Evolutionary conservation across 1,140 invertebrate genomes (phyloP), one percentile per base, ranked within the genome.

Genomic region (Aporrectodea caliginosa): DNA sequence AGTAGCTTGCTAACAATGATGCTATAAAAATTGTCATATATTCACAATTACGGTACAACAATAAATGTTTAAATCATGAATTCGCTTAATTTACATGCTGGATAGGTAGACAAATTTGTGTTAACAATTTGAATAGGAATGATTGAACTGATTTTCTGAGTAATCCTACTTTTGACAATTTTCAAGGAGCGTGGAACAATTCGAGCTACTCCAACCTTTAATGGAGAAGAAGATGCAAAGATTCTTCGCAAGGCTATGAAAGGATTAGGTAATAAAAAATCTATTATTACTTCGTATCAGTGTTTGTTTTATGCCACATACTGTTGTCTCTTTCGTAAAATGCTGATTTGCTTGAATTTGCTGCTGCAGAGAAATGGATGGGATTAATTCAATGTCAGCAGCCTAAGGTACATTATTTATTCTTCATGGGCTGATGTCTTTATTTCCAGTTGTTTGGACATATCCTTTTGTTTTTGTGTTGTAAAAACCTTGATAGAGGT

Each of bases 211-310:
- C 84, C 84, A 35, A 85, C 84, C 77, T 87, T 88, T 74, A 86
- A 87, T 83, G 82, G 84, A 29, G 87, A 88, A 78, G 81, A 81
- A 77, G 87, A 87, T 81, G 83, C 81, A 77, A 82, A 85, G 74
- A 82, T 82, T 16, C 79, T 87, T 30, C 78, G 82, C 2, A 87
- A 86, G 81, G 86, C 86, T 29, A 87, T 88, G 86, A 87, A 87
- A 82, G 86, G 86, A 69, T 83, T 84, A 34, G 85, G 86, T 86
- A 80, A 78, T 6, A 58, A 12, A 22, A 12, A 12, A 58, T 6
- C 6, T 12, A 58, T 6, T 58, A 22, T 12, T 12, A 6, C 22
- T 58, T 58, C 22, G 43, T 22, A 58, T 6, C 6, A 22, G 22
- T 12, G 6, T 58, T 58, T 58, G 6, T 12, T 6, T 22, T 58